phyloP scores from a whole-genome alignment of 2,113 vertebrate species.

The Paradoxurus hermaphroditus region DNA sequence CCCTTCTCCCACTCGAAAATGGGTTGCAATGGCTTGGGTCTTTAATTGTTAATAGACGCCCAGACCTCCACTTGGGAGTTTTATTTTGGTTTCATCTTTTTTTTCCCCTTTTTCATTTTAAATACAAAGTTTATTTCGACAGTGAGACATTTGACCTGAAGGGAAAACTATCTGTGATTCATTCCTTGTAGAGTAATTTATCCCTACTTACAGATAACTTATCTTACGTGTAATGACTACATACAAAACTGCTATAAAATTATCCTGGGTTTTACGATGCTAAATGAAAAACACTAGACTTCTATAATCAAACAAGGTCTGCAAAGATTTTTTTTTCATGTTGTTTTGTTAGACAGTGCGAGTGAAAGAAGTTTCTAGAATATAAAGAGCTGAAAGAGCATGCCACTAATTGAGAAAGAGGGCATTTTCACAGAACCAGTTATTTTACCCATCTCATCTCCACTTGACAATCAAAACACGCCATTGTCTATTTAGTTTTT shows the following conservation, averaged over 20 bases:
- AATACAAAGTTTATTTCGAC: constrained; percentile 91
- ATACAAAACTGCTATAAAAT: constrained; percentile 89
- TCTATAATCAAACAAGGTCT: constrained; percentile 78
- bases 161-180: constrained; percentile 84
- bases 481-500: constrained; percentile 79
- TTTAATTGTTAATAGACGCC: background rate
- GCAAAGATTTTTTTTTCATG: constrained; percentile 51
- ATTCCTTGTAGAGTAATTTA: constrained; percentile 84
- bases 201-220: constrained; percentile 82
- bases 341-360: constrained; percentile 77
- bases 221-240: constrained; percentile 86
- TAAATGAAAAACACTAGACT: constrained; percentile 84
- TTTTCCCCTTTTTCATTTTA: constrained; percentile 83
- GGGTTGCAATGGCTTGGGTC: background rate
- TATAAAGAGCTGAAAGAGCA: constrained; percentile 79
- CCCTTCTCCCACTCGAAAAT: background rate
- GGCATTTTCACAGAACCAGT: constrained; percentile 78
- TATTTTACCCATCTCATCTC: constrained; percentile 72
- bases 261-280: constrained; percentile 83
- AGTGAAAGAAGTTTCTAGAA: constrained; percentile 83
- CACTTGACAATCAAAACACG: constrained; percentile 78
- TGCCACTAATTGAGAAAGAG: constrained; percentile 64
- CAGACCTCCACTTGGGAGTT: background rate
- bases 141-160: constrained; percentile 83
- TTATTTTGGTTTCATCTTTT: background rate